Percentiles rank a stretch among this genome's conserved stretches.
phyloP scores from a whole-genome alignment of 2,888 invertebrate genomes.

The Frankliniella intonsa region DNA sequence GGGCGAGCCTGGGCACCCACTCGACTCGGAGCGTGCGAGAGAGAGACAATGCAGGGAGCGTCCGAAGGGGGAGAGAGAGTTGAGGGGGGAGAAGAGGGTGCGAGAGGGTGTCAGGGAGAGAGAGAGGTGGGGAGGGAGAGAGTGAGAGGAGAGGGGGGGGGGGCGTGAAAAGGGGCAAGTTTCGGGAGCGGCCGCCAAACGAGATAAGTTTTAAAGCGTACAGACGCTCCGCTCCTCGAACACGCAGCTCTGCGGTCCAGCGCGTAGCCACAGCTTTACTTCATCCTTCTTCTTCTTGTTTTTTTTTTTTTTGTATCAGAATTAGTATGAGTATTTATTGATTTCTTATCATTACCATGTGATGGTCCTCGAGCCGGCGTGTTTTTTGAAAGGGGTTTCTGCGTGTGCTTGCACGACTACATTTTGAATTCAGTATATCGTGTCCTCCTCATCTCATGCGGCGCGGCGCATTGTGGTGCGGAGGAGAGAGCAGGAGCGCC shows the following conservation, averaged over 20 bases:
- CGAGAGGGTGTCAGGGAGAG: too few species aligned
- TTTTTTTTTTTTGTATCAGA: neutral
- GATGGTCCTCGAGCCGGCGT: too few species aligned
- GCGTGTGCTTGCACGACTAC: too few species aligned
- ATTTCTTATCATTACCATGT: too few species aligned
- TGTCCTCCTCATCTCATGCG: too few species aligned
- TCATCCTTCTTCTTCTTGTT: neutral
- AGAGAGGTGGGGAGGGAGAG: neutral
- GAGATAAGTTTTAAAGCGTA: slow-evolving; percentile 23
- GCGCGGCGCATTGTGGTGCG: too few species aligned
- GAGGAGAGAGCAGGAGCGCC: too few species aligned
- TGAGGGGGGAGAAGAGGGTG: too few species aligned
- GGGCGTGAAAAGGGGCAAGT: neutral
- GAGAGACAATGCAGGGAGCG: neutral
- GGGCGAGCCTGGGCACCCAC: neutral
- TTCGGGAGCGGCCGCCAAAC: neutral
- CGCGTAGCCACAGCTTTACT: neutral
- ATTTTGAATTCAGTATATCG: too few species aligned
- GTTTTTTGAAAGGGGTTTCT: too few species aligned
- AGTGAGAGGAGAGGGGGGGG: neutral
- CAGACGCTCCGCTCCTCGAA: neutral
- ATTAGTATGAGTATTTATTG: neutral
- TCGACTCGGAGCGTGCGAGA: neutral
- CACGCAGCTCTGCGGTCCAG: neutral
- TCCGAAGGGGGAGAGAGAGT: neutral